Percentiles rank a stretch among this genome's conserved stretches.
These are phyloP conservation scores for Parthenolecanium corni DNA, from an alignment of 2,888 invertebrate genomes.

Conservation along the genomic window DNA sequence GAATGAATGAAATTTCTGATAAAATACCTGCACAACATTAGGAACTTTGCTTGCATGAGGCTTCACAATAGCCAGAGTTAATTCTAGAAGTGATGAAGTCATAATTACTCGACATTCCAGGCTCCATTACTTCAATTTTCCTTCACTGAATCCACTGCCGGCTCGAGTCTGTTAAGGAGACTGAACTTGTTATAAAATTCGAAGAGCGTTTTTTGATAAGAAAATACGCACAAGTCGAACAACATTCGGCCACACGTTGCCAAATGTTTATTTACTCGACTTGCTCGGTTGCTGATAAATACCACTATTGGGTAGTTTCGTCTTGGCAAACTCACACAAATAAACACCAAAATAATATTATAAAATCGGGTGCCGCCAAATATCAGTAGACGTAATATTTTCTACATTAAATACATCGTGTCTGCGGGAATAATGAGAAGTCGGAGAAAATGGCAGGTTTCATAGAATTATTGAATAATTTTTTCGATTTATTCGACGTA, in stretches of 20 bases:
- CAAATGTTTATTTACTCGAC: too few relatives aligned
- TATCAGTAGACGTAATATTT: too few relatives aligned
- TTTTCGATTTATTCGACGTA: background rate
- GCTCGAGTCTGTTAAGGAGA: too few relatives aligned
- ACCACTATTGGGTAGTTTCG: background rate
- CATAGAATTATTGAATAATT: background rate
- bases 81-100: conserved; percentile 38
- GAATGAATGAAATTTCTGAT: background rate
- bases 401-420: too few relatives aligned
- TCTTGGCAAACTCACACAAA: background rate
- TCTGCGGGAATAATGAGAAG: background rate
- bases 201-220: too few relatives aligned
- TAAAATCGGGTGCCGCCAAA: too few relatives aligned
- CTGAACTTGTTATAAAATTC: too few relatives aligned
- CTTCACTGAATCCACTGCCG: too few relatives aligned
- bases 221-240: too few relatives aligned
- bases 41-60: conserved; percentile 73
- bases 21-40: conserved; percentile 47
- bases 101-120: conserved; percentile 6
- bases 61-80: conserved; percentile 77
- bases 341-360: too few relatives aligned
- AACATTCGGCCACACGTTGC: too few relatives aligned
- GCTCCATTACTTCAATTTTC: background rate
- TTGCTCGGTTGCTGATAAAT: background rate
- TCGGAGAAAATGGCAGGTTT: background rate